phyloP scores from a whole-genome alignment of 2,888 invertebrate genomes.

The Calliphora vomitoria region DNA sequence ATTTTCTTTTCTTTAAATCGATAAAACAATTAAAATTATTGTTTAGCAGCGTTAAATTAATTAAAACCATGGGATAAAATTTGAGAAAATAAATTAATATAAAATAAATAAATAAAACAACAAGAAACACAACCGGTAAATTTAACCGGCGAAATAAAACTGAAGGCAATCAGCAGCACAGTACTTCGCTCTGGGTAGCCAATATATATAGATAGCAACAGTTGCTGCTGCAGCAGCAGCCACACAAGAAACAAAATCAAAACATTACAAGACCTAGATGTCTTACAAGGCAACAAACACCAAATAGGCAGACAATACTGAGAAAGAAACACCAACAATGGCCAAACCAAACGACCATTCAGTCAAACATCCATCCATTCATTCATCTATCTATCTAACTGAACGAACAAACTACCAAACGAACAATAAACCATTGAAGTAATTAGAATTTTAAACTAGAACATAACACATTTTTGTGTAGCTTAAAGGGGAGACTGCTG shows the following conservation, averaged over 20 bases:
- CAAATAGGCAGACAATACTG: slow-evolving; percentile 51
- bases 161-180: slow-evolving; percentile 49
- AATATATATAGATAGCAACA: slow-evolving; percentile 26
- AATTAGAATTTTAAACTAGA: slow-evolving; percentile 73
- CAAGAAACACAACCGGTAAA: slow-evolving; percentile 67
- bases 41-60: slow-evolving; percentile 21
- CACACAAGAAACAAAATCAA: slow-evolving; percentile 48
- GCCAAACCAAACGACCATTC: slow-evolving; percentile 16
- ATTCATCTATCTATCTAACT: background rate
- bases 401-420: slow-evolving; percentile 7
- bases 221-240: slow-evolving; percentile 54
- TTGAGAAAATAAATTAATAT: slow-evolving; percentile 30
- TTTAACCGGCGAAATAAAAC: slow-evolving; percentile 70
- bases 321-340: slow-evolving; percentile 46
- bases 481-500: slow-evolving; percentile 26
- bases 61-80: slow-evolving; percentile 18
- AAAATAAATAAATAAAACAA: slow-evolving; percentile 28
- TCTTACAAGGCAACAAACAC: slow-evolving; percentile 49
- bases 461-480: slow-evolving; percentile 48
- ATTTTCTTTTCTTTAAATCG: slow-evolving; percentile 38
- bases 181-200: slow-evolving; percentile 15
- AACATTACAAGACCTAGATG: slow-evolving; percentile 66
- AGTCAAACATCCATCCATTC: slow-evolving; percentile 19
- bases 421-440: slow-evolving; percentile 59
- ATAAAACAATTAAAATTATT: slow-evolving; percentile 46